Evolutionary conservation across 2,888 invertebrate genomes (phyloP), one percentile per base, ranked within the genome.

Genomic region (Sthenelais limicola): DNA sequence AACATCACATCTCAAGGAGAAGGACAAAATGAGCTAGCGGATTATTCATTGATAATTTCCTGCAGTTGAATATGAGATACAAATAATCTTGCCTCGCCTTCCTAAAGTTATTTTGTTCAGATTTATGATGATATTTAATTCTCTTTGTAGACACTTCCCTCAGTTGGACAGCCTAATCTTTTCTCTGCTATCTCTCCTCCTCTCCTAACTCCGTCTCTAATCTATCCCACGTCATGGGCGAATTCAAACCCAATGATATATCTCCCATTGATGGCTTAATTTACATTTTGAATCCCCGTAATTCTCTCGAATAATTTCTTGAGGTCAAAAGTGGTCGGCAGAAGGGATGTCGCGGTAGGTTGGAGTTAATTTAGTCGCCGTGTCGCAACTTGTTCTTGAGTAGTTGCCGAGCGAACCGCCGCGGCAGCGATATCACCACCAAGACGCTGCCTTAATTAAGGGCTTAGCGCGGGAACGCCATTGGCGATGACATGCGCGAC

Each of bases 51-150:
- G n/a, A n/a, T n/a, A n/a, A n/a, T n/a, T n/a, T n/a, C n/a, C n/a
- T n/a, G n/a, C n/a, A n/a, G n/a, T n/a, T n/a, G n/a, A n/a, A n/a
- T n/a, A n/a, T n/a, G n/a, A n/a, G n/a, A n/a, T n/a, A n/a, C n/a
- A n/a, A n/a, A n/a, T n/a, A n/a, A n/a, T n/a, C n/a, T n/a, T n/a
- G n/a, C n/a, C n/a, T n/a, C n/a, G n/a, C n/a, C n/a, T n/a, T n/a
- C n/a, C n/a, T n/a, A n/a, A n/a, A n/a, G n/a, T n/a, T n/a, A n/a
- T n/a, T n/a, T n/a, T n/a, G n/a, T n/a, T n/a, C n/a, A n/a, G n/a
- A n/a, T n/a, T n/a, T n/a, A n/a, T n/a, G n/a, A n/a, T n/a, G 62
- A 62, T 62, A 62, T 62, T 62, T 62, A 62, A 62, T 43, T 62
- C 62, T 35, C 38, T 35, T 38, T 62, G 62, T n/a, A n/a, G n/a